A percentile compares a stretch with the other conserved stretches of the same genome.
phyloP scores from a whole-genome alignment of 2,888 invertebrate genomes.

The Mantis religiosa region DNA sequence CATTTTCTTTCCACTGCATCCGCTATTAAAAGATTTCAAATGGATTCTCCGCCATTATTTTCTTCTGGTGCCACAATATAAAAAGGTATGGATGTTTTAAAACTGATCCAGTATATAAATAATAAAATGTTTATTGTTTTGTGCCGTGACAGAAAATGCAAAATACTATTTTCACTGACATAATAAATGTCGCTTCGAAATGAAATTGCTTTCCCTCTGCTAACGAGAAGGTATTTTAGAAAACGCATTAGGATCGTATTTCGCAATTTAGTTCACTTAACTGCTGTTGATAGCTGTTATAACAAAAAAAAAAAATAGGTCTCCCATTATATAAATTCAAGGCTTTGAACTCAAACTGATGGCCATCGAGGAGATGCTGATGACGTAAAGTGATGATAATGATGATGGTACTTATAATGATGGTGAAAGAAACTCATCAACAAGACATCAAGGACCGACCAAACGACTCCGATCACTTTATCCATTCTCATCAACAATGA shows the following conservation, averaged over 20 bases:
- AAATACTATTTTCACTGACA: too few relatives aligned
- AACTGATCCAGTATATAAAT: too few relatives aligned
- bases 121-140: too few relatives aligned
- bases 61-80: too few relatives aligned
- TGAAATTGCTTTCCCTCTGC: neutral
- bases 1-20: too few relatives aligned
- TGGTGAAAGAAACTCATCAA: neutral
- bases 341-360: neutral
- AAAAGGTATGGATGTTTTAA: too few relatives aligned
- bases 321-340: neutral
- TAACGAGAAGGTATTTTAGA: neutral
- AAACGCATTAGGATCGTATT: neutral
- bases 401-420: neutral
- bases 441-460: neutral
- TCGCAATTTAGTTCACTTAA: too few relatives aligned
- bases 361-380: neutral
- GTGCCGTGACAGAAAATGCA: too few relatives aligned
- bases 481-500: neutral
- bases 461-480: neutral
- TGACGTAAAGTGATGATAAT: neutral
- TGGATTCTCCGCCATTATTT: too few relatives aligned
- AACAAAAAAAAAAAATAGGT: neutral
- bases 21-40: too few relatives aligned
- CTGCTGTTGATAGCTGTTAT: neutral
- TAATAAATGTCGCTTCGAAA: neutral